A percentile compares a stretch with the other conserved stretches of the same genome.
Conservation (phyloP, 2,888 invertebrate species). For the Polymixis flavicincta region DNA sequence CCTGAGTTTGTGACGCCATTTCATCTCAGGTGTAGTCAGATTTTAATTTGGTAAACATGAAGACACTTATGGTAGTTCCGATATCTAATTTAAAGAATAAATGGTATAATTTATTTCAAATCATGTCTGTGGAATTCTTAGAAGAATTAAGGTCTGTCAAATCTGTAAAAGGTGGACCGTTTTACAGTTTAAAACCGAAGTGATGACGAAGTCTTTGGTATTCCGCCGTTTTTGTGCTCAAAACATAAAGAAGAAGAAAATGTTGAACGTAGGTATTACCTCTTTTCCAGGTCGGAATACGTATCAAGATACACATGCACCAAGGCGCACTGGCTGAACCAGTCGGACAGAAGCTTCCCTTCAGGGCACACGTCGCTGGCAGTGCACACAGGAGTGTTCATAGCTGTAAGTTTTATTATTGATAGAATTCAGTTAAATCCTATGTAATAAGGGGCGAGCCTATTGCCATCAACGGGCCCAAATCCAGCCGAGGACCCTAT, state of each 20-base stretch:
- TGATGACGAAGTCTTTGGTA: not conserved
- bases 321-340: constrained; percentile 91
- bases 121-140: too few relatives aligned
- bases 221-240: not conserved
- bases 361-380: constrained; percentile 94
- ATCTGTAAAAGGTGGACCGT: not conserved
- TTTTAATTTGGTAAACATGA: too few relatives aligned
- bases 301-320: constrained; percentile 92
- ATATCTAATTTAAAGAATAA: too few relatives aligned
- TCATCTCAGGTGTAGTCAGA: too few relatives aligned
- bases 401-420: constrained; percentile 86
- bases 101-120: too few relatives aligned
- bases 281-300: constrained; percentile 84
- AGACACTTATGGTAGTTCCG: too few relatives aligned
- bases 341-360: constrained; percentile 92
- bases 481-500: too few relatives aligned
- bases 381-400: constrained; percentile 92
- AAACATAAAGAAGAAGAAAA: not conserved
- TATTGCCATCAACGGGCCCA: too few relatives aligned
- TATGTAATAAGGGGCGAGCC: too few relatives aligned
- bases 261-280: constrained; percentile 5
- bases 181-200: not conserved
- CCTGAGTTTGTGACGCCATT: too few relatives aligned
- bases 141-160: too few relatives aligned
- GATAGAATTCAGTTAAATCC: not conserved